Evolutionary conservation across 2,113 vertebrate species (phyloP).

Genomic region (Pluvianellus socialis): DNA sequence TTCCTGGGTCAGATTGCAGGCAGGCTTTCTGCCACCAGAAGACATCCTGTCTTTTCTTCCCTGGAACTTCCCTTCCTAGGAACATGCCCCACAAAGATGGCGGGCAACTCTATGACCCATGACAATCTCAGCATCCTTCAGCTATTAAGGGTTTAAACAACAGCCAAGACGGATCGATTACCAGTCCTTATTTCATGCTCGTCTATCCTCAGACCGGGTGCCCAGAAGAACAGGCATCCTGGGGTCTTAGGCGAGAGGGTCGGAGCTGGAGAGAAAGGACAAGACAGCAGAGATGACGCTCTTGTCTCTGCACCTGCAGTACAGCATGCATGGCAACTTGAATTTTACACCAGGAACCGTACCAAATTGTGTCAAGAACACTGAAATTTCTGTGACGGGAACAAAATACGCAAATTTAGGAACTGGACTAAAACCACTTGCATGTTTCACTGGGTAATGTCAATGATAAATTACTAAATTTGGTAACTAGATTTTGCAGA

Average conservation of each 20-base stretch:
- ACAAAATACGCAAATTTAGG: background rate
- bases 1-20: background rate
- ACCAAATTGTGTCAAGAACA: background rate
- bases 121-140: background rate
- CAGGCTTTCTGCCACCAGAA: background rate
- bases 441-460: background rate
- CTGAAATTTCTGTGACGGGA: background rate
- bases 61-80: background rate
- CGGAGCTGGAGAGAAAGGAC: background rate
- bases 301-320: background rate
- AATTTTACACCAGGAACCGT: background rate
- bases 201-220: background rate
- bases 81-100: background rate
- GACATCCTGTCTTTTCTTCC: background rate
- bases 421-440: background rate
- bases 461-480: conserved; percentile 7
- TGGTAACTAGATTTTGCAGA: conserved; percentile 13
- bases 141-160: background rate
- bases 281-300: background rate
- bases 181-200: background rate
- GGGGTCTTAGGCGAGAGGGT: too few relatives aligned
- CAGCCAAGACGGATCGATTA: background rate
- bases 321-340: background rate
- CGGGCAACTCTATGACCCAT: background rate
- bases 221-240: background rate